These are phyloP conservation scores for Epinotia bilunana DNA, from an alignment of 2,888 invertebrate genomes.

Conservation along the genomic window DNA sequence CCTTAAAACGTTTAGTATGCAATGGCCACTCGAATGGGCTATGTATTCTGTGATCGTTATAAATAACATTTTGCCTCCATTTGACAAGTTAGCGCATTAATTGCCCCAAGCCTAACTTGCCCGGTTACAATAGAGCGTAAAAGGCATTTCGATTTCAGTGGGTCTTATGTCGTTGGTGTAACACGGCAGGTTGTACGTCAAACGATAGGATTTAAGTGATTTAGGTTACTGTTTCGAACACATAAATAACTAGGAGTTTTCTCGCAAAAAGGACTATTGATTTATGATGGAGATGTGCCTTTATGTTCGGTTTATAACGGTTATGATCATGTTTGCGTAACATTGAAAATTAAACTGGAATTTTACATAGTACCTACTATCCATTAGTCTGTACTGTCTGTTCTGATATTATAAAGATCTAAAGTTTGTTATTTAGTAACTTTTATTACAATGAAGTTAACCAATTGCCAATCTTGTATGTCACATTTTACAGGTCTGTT, in stretches of 20 bases:
- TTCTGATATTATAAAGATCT: no score
- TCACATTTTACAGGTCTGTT: no score
- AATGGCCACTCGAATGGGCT: constrained; percentile 1
- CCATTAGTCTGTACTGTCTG: no score
- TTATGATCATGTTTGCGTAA: neutral
- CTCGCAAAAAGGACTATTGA: constrained; percentile 29
- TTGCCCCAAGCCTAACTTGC: constrained; percentile 18
- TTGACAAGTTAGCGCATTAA: constrained; percentile 39
- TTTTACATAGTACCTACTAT: neutral
- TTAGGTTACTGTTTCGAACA: constrained; percentile 33
- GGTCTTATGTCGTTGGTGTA: neutral
- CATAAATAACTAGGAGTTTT: constrained; percentile 35
- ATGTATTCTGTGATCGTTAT: constrained; percentile 36
- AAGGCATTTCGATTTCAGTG: neutral
- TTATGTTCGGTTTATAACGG: neutral
- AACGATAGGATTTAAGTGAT: constrained; percentile 33
- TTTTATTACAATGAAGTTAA: no score
- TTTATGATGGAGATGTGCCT: constrained; percentile 6
- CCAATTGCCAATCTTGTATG: no score
- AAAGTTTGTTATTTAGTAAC: no score
- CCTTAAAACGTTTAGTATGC: neutral
- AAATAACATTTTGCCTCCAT: constrained; percentile 34
- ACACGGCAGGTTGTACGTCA: constrained; percentile 13
- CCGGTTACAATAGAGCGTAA: neutral
- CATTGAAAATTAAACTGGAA: neutral